Percentiles rank a stretch among this genome's conserved stretches.
Conservation (phyloP, 2,888 invertebrate genomes). For the Himalopsyche anomala region DNA sequence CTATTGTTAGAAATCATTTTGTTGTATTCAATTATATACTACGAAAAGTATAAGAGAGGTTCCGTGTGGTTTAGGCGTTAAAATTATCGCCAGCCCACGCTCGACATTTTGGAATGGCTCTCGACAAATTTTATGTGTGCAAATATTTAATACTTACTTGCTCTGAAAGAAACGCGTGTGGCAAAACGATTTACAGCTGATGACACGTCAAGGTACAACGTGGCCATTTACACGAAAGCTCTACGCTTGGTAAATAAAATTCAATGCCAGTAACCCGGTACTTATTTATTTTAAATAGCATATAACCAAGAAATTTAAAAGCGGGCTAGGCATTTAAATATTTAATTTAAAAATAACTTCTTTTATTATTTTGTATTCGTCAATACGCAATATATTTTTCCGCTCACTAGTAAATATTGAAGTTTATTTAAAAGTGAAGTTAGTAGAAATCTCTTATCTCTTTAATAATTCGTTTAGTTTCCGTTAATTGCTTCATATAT, state of each 20-base stretch:
- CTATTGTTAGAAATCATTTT: background rate
- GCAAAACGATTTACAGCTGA: constrained; percentile 48
- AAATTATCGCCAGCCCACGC: background rate
- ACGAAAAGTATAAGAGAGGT: background rate
- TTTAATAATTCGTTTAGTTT: too few species aligned
- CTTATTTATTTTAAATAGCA: background rate
- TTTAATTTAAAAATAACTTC: too few species aligned
- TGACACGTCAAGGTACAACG: constrained; percentile 2
- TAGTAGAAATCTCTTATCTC: too few species aligned
- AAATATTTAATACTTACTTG: constrained; percentile 36
- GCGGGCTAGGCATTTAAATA: too few species aligned
- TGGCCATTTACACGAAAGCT: constrained; percentile 21
- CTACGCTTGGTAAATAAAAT: background rate
- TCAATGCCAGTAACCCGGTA: constrained; percentile 7
- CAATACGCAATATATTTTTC: too few species aligned
- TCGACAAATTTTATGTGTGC: constrained; percentile 55
- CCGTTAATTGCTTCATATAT: too few species aligned
- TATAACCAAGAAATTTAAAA: too few species aligned
- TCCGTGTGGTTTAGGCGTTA: background rate
- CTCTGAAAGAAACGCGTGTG: constrained; percentile 47
- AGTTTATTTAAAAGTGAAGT: too few species aligned
- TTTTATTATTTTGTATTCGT: too few species aligned
- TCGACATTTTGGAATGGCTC: constrained; percentile 41
- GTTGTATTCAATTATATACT: background rate
- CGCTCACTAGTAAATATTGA: too few species aligned